These are phyloP conservation scores for Anaspis maculata DNA, from an alignment of 2,888 invertebrate species.

Conservation along the genomic window DNA sequence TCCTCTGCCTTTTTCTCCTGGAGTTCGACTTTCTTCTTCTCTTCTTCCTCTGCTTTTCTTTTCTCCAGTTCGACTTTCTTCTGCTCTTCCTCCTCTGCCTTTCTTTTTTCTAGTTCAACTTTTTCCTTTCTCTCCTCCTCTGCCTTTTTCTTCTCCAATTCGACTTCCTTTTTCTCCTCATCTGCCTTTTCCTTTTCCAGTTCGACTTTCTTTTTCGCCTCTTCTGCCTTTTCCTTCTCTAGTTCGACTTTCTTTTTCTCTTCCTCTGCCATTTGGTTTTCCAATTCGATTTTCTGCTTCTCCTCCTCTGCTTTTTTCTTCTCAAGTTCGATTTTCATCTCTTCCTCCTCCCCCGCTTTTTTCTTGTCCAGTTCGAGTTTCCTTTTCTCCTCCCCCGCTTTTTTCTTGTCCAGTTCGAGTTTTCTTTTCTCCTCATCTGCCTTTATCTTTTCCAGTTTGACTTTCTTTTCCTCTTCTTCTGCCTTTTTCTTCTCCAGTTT, in stretches of 20 bases:
- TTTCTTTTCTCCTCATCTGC: conserved; percentile 29
- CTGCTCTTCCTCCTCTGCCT: too few species aligned
- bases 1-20: too few species aligned
- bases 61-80: too few species aligned
- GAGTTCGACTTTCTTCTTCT: too few species aligned
- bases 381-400: conserved; percentile 20
- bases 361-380: conserved; percentile 26
- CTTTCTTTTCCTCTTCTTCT: conserved; percentile 19
- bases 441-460: conserved; percentile 31
- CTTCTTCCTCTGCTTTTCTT: too few species aligned
- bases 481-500: conserved; percentile 14
- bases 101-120: too few species aligned
- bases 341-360: conserved; percentile 36
- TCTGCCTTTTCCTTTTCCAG: too few species aligned
- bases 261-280: conserved; percentile 8
- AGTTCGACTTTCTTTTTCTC: conserved; percentile 12
- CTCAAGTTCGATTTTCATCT: too few species aligned
- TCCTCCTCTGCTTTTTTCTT: conserved; percentile 39
- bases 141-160: too few species aligned
- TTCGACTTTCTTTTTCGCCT: conserved; percentile 5
- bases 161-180: conserved; percentile 18
- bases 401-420: too few species aligned
- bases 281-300: conserved; percentile 20
- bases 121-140: too few species aligned
- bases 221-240: conserved; percentile 30